phyloP scores from a whole-genome alignment of 2,888 invertebrate species.

The Caenorhabditis sulstoni region DNA sequence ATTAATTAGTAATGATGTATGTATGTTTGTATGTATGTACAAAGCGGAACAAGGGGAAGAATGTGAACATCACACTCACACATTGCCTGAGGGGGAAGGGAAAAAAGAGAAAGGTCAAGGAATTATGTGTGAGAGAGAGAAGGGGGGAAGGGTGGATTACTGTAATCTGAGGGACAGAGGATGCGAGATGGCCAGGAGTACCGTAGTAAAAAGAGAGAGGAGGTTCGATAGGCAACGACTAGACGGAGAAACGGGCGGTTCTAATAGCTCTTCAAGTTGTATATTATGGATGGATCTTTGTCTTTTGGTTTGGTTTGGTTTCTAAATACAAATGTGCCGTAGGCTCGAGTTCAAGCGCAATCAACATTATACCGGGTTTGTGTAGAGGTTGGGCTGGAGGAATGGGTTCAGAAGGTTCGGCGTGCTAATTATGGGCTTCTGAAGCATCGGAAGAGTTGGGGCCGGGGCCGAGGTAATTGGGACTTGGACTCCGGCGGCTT shows the following conservation, averaged over 20 bases:
- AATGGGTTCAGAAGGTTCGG: conserved; percentile 33
- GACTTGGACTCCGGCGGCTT: conserved; percentile 29
- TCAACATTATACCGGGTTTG: conserved; percentile 51
- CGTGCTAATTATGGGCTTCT: conserved; percentile 14
- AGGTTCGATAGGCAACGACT: conserved; percentile 27
- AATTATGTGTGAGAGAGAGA: conserved; percentile 21
- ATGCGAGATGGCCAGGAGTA: conserved; percentile 14
- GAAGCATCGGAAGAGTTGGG: conserved; percentile 7
- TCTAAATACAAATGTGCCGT: too few relatives aligned
- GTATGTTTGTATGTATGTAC: not conserved
- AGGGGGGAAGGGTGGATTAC: conserved; percentile 8
- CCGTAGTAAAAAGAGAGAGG: conserved; percentile 18
- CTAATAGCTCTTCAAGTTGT: not conserved
- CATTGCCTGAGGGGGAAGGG: conserved; percentile 47
- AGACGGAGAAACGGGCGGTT: conserved; percentile 8
- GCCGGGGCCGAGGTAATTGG: conserved; percentile 22
- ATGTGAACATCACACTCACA: conserved; percentile 56
- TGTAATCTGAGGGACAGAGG: not conserved
- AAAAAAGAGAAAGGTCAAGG: too few relatives aligned
- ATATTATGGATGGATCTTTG: conserved; percentile 17
- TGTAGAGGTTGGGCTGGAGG: conserved; percentile 46
- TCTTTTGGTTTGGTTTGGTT: conserved; percentile 1
- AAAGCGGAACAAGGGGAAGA: not conserved
- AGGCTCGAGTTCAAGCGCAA: too few relatives aligned
- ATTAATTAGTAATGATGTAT: conserved; percentile 15